These are phyloP conservation scores for Chrysodeixis includens DNA, from an alignment of 2,888 invertebrate genomes.

Conservation along the genomic window DNA sequence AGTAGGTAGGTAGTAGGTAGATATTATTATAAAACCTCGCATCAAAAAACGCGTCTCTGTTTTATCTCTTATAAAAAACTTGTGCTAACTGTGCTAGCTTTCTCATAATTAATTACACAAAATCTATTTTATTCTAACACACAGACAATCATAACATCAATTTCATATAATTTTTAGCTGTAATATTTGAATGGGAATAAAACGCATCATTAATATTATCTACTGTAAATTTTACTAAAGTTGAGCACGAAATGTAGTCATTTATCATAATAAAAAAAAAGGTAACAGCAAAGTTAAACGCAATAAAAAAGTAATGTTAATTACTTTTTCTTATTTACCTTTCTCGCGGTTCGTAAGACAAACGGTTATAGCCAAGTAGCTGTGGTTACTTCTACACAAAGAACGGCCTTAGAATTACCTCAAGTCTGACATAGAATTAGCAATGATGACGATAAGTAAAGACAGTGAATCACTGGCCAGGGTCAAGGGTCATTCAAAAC, in stretches of 20 bases:
- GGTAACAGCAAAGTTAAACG: slow-evolving; percentile 44
- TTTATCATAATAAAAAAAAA: slow-evolving; percentile 61
- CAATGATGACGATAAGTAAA: background rate
- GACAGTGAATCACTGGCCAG: background rate
- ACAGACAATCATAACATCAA: too few relatives aligned
- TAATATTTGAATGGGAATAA: slow-evolving; percentile 3
- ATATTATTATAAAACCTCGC: too few relatives aligned
- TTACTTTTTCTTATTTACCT: slow-evolving; percentile 54
- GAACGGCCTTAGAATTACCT: background rate
- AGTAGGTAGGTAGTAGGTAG: too few relatives aligned
- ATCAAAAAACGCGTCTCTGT: too few relatives aligned
- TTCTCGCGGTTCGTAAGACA: slow-evolving; percentile 36
- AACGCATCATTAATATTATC: slow-evolving; percentile 33
- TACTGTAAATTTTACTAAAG: slow-evolving; percentile 24
- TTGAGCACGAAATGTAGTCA: slow-evolving; percentile 46
- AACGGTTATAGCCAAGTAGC: slow-evolving; percentile 26
- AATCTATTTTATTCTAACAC: too few relatives aligned
- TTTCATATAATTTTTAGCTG: too few relatives aligned
- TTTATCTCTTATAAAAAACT: too few relatives aligned
- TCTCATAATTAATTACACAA: too few relatives aligned
- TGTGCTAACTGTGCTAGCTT: too few relatives aligned
- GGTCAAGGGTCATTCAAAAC: background rate
- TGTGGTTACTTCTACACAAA: slow-evolving; percentile 11
- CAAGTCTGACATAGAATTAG: background rate
- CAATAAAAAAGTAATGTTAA: slow-evolving; percentile 58